A percentile compares a stretch with the other conserved stretches of the same genome.
Conservation (phyloP, 2,888 invertebrate genomes). For the Cantharis flavilabris region DNA sequence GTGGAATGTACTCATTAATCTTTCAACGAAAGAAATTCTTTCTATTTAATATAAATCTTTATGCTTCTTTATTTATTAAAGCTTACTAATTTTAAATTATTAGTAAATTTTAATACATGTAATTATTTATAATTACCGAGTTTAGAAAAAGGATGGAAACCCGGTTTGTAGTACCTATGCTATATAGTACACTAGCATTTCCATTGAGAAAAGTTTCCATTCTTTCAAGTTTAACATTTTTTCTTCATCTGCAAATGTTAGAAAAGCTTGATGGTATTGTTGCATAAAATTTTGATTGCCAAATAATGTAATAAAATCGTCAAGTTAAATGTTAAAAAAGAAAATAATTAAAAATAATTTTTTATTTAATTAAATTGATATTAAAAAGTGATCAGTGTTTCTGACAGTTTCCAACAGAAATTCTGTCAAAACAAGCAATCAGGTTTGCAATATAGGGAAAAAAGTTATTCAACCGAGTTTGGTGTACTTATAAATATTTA, state of each 20-base stretch:
- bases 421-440: neutral
- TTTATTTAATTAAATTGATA: neutral
- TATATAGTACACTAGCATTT: no score
- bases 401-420: neutral
- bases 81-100: conserved; percentile 38
- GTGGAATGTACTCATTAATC: neutral
- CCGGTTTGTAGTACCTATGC: neutral
- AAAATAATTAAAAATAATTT: neutral
- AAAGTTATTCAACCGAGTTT: neutral
- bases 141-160: neutral
- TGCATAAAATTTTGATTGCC: neutral
- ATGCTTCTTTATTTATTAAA: conserved; percentile 38
- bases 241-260: neutral
- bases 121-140: neutral
- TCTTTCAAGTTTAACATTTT: neutral
- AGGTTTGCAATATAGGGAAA: neutral
- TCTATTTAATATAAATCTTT: conserved; percentile 14
- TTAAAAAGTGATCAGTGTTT: neutral
- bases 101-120: no score
- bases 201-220: neutral
- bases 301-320: neutral
- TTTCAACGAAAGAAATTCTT: neutral
- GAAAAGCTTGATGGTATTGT: neutral
- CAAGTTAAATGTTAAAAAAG: neutral
- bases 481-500: neutral